phyloP scores from a whole-genome alignment of 2,888 invertebrate species.

The Cantharis rustica region DNA sequence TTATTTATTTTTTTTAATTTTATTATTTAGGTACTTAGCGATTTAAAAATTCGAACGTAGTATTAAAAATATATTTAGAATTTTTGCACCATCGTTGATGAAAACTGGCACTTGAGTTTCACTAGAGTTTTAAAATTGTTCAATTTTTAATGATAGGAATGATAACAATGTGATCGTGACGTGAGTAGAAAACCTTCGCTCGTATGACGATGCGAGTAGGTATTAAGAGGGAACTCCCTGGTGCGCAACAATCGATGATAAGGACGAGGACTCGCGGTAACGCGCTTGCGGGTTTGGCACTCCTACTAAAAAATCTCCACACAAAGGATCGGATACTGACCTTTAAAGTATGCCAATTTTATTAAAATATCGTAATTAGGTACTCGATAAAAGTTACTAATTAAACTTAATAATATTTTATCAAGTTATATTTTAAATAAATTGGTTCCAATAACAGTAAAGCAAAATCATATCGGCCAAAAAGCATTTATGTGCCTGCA shows the following conservation, averaged over 20 bases:
- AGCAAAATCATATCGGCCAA: not conserved
- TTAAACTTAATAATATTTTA: not conserved
- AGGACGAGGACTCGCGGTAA: slow-evolving; percentile 4
- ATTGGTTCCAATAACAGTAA: not conserved
- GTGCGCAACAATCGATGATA: slow-evolving; percentile 25
- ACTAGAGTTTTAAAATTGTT: not conserved
- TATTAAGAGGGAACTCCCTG: slow-evolving; percentile 19
- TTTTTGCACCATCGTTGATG: slow-evolving; percentile 13
- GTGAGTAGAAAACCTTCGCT: not conserved
- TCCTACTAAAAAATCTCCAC: not conserved
- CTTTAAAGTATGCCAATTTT: not conserved
- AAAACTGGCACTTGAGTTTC: not conserved
- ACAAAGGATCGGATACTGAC: not conserved
- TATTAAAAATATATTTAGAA: not conserved
- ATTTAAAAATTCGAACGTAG: not conserved
- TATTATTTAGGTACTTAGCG: not conserved
- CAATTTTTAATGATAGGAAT: not conserved
- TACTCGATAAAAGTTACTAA: not conserved
- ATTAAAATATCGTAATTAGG: not conserved
- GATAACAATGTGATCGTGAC: not conserved
- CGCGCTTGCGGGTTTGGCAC: slow-evolving; percentile 20
- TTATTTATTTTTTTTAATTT: not conserved
- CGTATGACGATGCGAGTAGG: not conserved
- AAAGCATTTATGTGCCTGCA: not conserved
- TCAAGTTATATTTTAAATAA: not conserved